A percentile compares a stretch with the other conserved stretches of the same genome.
Evolutionary conservation across 2,888 invertebrate genomes (phyloP).

Genomic region (Xanthorhoe spadicearia): DNA sequence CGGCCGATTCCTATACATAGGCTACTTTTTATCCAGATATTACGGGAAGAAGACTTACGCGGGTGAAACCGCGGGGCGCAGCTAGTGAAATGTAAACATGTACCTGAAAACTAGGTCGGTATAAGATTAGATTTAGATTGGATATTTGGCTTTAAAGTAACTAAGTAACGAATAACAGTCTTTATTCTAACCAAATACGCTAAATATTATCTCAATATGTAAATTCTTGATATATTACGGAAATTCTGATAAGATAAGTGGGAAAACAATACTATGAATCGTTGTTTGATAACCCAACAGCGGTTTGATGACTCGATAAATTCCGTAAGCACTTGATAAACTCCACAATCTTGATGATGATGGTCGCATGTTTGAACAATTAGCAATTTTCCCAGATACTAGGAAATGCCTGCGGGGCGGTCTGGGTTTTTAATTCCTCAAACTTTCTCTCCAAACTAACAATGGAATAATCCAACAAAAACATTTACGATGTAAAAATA

Average conservation of each 20-base stretch:
- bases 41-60: too few species aligned
- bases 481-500: background rate
- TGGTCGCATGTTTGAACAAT: background rate
- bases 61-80: too few species aligned
- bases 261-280: constrained; percentile 3
- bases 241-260: constrained; percentile 11
- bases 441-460: background rate
- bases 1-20: too few species aligned
- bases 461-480: background rate
- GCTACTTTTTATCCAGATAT: too few species aligned
- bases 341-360: background rate
- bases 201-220: background rate
- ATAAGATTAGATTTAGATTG: too few species aligned
- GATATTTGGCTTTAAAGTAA: too few species aligned
- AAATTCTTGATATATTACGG: background rate
- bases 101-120: too few species aligned
- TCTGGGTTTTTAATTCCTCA: background rate
- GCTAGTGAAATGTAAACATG: too few species aligned
- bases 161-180: too few species aligned
- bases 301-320: background rate
- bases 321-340: background rate
- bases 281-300: constrained; percentile 2
- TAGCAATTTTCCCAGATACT: background rate
- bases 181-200: background rate
- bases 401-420: background rate